Percentiles rank a stretch among this genome's conserved stretches.
These are phyloP conservation scores for Mirounga angustirostris DNA, from an alignment of 2,113 vertebrate species.

Conservation along the genomic window DNA sequence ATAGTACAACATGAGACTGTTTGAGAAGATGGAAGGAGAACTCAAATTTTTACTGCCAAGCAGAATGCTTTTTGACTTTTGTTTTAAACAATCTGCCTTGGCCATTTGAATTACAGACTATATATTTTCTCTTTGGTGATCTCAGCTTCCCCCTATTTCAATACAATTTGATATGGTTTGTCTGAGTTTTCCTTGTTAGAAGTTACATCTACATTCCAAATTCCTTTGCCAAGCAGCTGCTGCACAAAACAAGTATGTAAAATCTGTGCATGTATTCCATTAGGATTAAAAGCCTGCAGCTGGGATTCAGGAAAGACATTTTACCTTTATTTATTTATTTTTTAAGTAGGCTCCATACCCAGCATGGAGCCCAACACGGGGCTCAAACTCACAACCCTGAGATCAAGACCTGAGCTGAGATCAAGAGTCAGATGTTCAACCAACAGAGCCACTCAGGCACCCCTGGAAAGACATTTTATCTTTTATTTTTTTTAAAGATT, in stretches of 20 bases:
- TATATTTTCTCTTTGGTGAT: neutral
- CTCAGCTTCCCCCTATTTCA: neutral
- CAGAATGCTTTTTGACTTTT: neutral
- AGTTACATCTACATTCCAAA: neutral
- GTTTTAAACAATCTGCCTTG: neutral
- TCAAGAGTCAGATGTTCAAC: neutral
- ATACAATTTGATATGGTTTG: neutral
- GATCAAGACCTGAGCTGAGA: neutral
- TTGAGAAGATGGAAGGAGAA: neutral
- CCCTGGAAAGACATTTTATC: neutral
- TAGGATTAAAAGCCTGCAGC: neutral
- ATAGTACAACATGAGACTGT: neutral
- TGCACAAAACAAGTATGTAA: neutral
- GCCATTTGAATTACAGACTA: neutral
- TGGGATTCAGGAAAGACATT: neutral
- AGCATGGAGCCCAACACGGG: neutral
- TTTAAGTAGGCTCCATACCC: neutral
- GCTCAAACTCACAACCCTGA: neutral
- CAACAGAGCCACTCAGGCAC: neutral
- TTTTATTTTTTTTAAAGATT: too few relatives aligned
- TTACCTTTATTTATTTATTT: neutral
- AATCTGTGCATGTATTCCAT: neutral
- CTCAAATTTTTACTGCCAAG: neutral
- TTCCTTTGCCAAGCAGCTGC: neutral
- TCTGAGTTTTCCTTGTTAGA: neutral